Base-by-base conservation (phyloP, 2,888 invertebrate genomes). In the Panzeria rudis region DNA sequence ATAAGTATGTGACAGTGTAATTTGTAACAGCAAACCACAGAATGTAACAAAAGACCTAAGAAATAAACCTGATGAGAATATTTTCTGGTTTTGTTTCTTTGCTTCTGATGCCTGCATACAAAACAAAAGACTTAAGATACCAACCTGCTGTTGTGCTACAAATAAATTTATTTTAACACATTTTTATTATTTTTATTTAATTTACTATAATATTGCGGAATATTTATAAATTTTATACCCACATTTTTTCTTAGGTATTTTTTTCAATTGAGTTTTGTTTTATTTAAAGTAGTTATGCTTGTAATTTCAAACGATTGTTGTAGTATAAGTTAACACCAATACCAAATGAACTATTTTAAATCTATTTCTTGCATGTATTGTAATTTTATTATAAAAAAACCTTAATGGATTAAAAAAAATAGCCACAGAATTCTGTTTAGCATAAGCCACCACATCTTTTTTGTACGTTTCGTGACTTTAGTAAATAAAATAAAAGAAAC, bases 401-500 rank as follows among this genome's bases (percentile, higher is more conserved):
- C 72, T 71, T 54, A 66, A 71, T 17, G n/a, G 23, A 25, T 41
- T 3, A 7, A 17, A 25, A 64, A 77, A 68, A 68, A 13, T 35
- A 38, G 38, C 5, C 17, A 61, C 52, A 78, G 23, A 71, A 75
- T 64, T 84, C 64, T 79, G 35, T 71, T 75, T 17, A 41, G 44
- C 50, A 59, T 71, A 64, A 75, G 75, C 73, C 83, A 75, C 56
- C 50, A 75, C 25, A 69, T 71, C 47, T 79, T 62, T n/a, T 29
- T 62, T 52, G 68, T 75, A 75, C 75, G 41, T 73, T 83, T 83
- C 83, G 83, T 83, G 83, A 79, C 78, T 83, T 75, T 56, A 83
- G 79, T 83, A 79, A 79, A 69, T 73, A 62, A 83, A 79, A 52
- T 29, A 69, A 69, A 23, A 66, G 7, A 11, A 32, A 23, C 41